Conservation (phyloP, 2,888 invertebrate species). For the Drosophila cognata region DNA sequence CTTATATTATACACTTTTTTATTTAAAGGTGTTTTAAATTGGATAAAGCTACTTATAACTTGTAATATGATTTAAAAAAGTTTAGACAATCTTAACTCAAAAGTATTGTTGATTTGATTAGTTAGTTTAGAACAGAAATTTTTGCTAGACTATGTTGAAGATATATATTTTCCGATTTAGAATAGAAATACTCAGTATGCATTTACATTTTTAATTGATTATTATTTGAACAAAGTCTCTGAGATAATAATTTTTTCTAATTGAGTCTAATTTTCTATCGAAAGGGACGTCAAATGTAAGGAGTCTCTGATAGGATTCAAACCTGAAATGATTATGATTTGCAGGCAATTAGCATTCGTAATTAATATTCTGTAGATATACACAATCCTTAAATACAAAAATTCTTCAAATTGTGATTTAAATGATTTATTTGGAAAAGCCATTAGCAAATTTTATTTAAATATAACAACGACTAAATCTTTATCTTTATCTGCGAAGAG, state of each 20-base stretch:
- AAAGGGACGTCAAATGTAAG: no score
- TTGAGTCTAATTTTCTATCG: no score
- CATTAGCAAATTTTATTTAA: background rate
- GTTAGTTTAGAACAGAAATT: background rate
- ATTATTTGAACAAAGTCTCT: no score
- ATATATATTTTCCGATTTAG: no score
- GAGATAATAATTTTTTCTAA: no score
- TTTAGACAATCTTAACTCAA: background rate
- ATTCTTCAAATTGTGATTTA: background rate
- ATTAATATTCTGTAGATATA: background rate
- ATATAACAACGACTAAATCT: background rate
- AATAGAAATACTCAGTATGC: no score
- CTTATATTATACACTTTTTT: slow-evolving; percentile 27
- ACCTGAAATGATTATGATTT: background rate
- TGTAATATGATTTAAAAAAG: background rate
- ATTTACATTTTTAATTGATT: no score
- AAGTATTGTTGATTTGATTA: background rate
- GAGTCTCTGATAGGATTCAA: background rate
- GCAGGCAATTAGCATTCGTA: background rate
- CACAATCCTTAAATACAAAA: background rate
- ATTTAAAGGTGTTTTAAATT: no score
- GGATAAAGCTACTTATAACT: background rate
- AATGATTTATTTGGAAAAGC: background rate
- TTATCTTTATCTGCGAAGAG: slow-evolving; percentile 13
- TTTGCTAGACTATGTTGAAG: no score